Evolutionary conservation across 2,888 invertebrate species (phyloP), one percentile per base, ranked within the genome.

Genomic region (Himalopsyche tibetana): DNA sequence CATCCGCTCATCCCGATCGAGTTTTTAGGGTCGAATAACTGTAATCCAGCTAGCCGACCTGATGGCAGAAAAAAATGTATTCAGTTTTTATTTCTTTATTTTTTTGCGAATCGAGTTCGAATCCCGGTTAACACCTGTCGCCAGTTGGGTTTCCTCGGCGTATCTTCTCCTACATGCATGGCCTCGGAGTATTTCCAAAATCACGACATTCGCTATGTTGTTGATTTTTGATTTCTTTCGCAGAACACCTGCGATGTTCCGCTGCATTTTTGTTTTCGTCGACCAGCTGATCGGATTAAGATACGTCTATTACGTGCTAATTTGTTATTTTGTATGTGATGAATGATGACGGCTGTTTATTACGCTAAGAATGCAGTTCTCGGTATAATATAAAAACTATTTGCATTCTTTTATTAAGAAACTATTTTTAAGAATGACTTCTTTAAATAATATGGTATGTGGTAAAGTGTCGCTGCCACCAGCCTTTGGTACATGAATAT

Each of bases 51-150:
- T 11, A 28, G 63, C 63, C 63, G 63, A 63, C 15, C 74, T 74
- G 74, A 36, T 74, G 74, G 74, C 51, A 15, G 11, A 28, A 36
- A 74, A 63, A 74, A 74, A 12, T 19, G 38, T 51, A 74, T 74
- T 38, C 15, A 12, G 12, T 74, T 74, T 74, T 74, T 69, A 36
- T 36, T 74, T 74, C 28, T 28, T 28, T 28, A 3, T 2, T 38
- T 36, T 38, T 74, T 74, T 74, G 74, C 74, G 38, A 74, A 5
- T 4, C 74, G 28, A 28, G 9, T 28, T 19, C 28, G 36, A 74
- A 38, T 74, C 74, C 74, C 74, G 74, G 74, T 36, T 74, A 74
- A 74, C 74, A 74, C 74, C 74, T 74, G 74, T 74, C 74, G 74
- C 74, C 74, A 38, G 74, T 74, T 36, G 74, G 28, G 38, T 74